Base-by-base conservation (phyloP, 1,140 invertebrate genomes). In the Calycopis cecrops region DNA sequence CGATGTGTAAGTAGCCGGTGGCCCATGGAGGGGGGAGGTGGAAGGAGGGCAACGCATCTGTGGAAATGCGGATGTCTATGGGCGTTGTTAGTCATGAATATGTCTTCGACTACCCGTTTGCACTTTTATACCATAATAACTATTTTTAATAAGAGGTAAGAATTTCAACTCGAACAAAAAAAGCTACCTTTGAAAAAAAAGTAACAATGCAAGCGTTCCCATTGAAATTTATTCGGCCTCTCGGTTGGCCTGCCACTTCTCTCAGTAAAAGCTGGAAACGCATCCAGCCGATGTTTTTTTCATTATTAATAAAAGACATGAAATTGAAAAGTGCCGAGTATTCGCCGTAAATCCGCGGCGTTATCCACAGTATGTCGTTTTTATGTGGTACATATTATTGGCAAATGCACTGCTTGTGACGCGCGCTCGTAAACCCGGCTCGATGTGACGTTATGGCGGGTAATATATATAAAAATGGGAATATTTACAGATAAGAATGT, bases 331-430 rank as follows among this genome's bases (percentile, higher is more conserved):
- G 40, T 44, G 40, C 40, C 40, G 40, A 44, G 40, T 44, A 44
- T n/a, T 50, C 38, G 48, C 48, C 48, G 48, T 57, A 57, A 53
- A 49, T 54, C 16, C 55, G 55, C 21, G 50, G 55, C 57, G 57
- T 54, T 59, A 55, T 59, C 57, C 57, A 40, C 44, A 35, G 35
- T 44, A 48, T 42, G 57, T 48, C 34, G 48, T 59, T 59, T 44
- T 44, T 55, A 59, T 55, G 16, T 34, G 37, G 52, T 51, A 44
- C 52, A 52, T 51, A 59, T 59, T 55, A 54, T 59, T 44, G 55
- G 37, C 55, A 35, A 51, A 18, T 38, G 55, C 55, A 57, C 35
- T 59, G 58, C 37, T 28, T 33, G 35, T 53, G 58, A 59, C 58
- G 50, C 35, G 37, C 14, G 21, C 55, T 57, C 55, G 55, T 57